These are phyloP conservation scores for Porites divaricata DNA, from an alignment of 92 coral and sea anemone species.

Conservation along the genomic window DNA sequence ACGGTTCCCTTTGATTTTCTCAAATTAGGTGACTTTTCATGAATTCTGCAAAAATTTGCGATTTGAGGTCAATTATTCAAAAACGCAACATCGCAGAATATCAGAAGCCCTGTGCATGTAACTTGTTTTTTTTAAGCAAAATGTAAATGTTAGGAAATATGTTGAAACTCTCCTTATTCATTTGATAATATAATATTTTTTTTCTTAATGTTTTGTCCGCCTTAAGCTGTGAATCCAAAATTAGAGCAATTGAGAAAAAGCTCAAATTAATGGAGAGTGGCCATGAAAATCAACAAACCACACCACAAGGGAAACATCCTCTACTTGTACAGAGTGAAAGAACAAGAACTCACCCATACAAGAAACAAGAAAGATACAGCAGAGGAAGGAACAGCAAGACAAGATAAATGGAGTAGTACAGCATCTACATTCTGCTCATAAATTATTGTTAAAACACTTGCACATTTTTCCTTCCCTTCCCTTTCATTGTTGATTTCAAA, in stretches of 20 bases:
- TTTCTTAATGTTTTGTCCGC: neutral
- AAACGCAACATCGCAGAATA: too few relatives aligned
- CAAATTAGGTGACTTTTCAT: too few relatives aligned
- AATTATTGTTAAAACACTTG: too few relatives aligned
- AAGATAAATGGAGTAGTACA: conserved; percentile 12
- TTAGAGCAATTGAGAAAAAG: conserved; percentile 93
- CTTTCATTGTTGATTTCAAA: too few relatives aligned
- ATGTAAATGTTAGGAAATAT: too few relatives aligned
- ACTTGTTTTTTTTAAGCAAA: too few relatives aligned
- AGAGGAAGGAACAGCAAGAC: conserved; percentile 46
- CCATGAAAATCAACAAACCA: conserved; percentile 24
- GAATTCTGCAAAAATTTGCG: too few relatives aligned
- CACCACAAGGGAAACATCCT: conserved; percentile 82
- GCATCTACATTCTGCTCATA: neutral
- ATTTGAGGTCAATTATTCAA: too few relatives aligned
- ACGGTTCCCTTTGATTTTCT: too few relatives aligned
- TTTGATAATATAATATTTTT: too few relatives aligned
- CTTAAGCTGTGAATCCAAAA: conserved; percentile 85
- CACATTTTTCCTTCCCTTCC: too few relatives aligned
- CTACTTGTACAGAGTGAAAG: conserved; percentile 87
- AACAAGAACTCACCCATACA: conserved; percentile 73
- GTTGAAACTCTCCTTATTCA: neutral
- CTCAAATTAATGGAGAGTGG: conserved; percentile 82
- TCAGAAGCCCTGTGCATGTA: too few relatives aligned
- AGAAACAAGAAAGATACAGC: conserved; percentile 35